Percentiles rank a stretch among this genome's conserved stretches.
These are phyloP conservation scores for Haplotaxodon microlepis DNA, from an alignment of 2,113 vertebrate genomes.

Conservation along the genomic window DNA sequence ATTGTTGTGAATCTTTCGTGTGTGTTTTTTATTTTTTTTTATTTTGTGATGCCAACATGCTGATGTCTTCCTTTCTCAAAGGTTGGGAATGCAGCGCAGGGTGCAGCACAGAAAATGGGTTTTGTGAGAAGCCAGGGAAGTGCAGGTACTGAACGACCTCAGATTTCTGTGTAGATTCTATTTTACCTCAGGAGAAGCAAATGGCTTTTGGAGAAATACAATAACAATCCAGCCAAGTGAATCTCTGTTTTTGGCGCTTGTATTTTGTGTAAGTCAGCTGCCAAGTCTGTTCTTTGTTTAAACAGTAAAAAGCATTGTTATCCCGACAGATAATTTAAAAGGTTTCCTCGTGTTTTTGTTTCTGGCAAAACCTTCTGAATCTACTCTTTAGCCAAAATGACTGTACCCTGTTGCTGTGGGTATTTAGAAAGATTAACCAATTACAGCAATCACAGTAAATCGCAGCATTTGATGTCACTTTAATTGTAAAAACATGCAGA, in stretches of 20 bases:
- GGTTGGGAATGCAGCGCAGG: slow-evolving; percentile 77
- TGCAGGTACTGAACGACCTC: slow-evolving; percentile 80
- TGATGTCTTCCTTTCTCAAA: slow-evolving; percentile 36
- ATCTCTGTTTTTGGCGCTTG: neutral
- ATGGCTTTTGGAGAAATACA: neutral
- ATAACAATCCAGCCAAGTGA: neutral
- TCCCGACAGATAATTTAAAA: neutral
- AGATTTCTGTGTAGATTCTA: slow-evolving; percentile 1
- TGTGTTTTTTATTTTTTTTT: neutral
- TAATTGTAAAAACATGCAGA: neutral
- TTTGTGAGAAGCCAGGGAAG: slow-evolving; percentile 81
- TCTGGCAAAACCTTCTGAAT: neutral
- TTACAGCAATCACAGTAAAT: neutral
- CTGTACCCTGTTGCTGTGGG: neutral
- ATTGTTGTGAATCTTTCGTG: slow-evolving; percentile 2
- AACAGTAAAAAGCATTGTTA: neutral
- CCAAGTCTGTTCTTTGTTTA: slow-evolving; percentile 16
- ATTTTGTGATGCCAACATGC: neutral
- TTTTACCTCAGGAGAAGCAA: neutral
- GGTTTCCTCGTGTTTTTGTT: neutral
- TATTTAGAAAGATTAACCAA: neutral
- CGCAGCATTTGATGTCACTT: neutral
- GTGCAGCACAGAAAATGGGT: slow-evolving; percentile 82
- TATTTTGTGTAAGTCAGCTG: neutral
- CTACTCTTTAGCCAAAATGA: neutral